A percentile compares a stretch with the other conserved stretches of the same genome.
Conservation (phyloP, 1,140 invertebrate genomes). For the Hirudo medicinalis region DNA sequence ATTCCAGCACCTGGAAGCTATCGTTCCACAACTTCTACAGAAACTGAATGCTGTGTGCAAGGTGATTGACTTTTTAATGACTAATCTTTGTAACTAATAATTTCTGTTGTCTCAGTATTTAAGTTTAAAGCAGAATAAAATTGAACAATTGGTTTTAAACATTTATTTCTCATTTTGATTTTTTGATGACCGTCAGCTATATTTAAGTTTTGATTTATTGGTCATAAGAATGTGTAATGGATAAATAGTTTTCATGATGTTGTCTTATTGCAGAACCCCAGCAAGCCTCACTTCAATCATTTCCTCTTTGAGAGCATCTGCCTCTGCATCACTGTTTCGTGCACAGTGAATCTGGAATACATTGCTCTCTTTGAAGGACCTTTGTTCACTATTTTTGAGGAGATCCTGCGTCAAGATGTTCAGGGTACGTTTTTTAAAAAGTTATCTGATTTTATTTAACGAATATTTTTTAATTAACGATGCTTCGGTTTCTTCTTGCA, state of each 20-base stretch:
- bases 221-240: too few relatives aligned
- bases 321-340: conserved; percentile 67
- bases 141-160: too few relatives aligned
- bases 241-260: conserved; percentile 1
- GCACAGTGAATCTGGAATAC: conserved; percentile 60
- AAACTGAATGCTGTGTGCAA: conserved; percentile 71
- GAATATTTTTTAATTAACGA: neutral
- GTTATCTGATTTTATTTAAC: neutral
- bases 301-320: conserved; percentile 88
- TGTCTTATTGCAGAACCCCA: conserved; percentile 58
- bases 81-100: neutral
- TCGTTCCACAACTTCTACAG: conserved; percentile 68
- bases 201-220: too few relatives aligned
- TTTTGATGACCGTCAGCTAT: too few relatives aligned
- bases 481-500: neutral
- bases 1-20: conserved; percentile 61
- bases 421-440: conserved; percentile 51
- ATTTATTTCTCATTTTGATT: too few relatives aligned
- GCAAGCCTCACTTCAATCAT: conserved; percentile 91
- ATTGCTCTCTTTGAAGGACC: conserved; percentile 78
- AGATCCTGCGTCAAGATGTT: conserved; percentile 80
- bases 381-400: conserved; percentile 82
- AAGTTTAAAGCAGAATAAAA: neutral
- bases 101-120: neutral
- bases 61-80: conserved; percentile 28